Evolutionary conservation across 2,888 invertebrate species (phyloP).

Genomic region (Drosophila colorata): DNA sequence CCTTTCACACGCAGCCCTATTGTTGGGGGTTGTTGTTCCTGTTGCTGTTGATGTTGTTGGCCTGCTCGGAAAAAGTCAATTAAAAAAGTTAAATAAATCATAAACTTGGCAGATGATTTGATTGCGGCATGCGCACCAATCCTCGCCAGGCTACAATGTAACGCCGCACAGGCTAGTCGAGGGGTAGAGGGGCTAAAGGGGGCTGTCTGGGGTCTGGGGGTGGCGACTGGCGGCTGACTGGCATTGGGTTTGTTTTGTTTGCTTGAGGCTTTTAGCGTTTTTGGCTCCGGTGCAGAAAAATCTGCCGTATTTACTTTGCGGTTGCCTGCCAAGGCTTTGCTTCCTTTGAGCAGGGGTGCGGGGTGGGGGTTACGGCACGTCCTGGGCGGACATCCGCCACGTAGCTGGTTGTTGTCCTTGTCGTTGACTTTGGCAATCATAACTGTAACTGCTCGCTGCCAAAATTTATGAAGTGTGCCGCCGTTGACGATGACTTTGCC

Average conservation of each 20-base stretch:
- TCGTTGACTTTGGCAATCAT: conserved; percentile 79
- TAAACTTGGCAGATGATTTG: conserved; percentile 84
- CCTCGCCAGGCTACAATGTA: conserved; percentile 62
- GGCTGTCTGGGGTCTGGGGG: not conserved
- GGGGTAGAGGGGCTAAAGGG: not conserved
- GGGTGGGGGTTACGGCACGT: conserved; percentile 26
- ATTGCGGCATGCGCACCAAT: conserved; percentile 81
- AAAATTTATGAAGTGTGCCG: conserved; percentile 84
- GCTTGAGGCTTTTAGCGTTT: conserved; percentile 62
- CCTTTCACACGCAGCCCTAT: conserved; percentile 82
- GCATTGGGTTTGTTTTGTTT: conserved; percentile 62
- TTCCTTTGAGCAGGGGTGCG: conserved; percentile 39
- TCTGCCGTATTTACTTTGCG: conserved; percentile 76
- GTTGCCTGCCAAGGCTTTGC: conserved; percentile 75
- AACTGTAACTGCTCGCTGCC: conserved; percentile 80
- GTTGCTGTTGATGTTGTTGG: conserved; percentile 29
- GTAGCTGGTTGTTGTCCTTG: conserved; percentile 50
- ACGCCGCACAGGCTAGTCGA: not conserved
- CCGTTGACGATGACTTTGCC: conserved; percentile 71
- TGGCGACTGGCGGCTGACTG: not conserved
- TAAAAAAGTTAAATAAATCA: conserved; percentile 85
- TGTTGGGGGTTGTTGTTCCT: conserved; percentile 33
- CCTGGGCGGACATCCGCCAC: conserved; percentile 69
- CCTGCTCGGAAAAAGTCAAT: conserved; percentile 84
- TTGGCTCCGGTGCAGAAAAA: conserved; percentile 51